Base-by-base conservation (phyloP, 2,797 vertebrate species). In the Calcarius lapponicus region DNA sequence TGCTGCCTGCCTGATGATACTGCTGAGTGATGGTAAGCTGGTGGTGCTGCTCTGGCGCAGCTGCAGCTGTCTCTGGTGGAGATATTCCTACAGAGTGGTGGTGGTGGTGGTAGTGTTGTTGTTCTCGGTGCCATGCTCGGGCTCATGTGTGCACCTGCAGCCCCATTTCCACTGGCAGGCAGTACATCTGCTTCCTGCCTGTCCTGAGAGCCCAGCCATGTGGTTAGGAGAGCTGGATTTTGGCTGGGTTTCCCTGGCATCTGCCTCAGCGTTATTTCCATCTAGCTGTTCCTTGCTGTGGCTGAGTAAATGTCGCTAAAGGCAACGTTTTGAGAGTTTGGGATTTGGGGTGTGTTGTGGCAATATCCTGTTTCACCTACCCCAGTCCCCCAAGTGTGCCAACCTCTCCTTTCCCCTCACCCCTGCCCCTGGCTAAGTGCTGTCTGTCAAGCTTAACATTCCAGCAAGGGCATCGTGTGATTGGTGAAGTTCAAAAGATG, bases 61-160 rank as follows among this genome's bases (percentile, higher is more conserved):
- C 74, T 65, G 65, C 36, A 13, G 19, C 22, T 5, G 18, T 25
- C 42, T 7, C 32, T 18, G 53, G 40, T 10, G 51, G 18, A 32
- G 45, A 10, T 20, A 11, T 15, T 51, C 53, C 11, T 21, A 11
- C 14, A 18, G 17, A 10, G 29, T 1, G 11, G 8, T 42, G 62
- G 32, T 40, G 31, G 14, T 50, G 21, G 10, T 51, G 25, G 9
- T 50, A 24, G 8, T 51, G 22, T 4, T 31, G 31, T 0, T 56
- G 54, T 24, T 80, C 61, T 42, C 57, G 38, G 79, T 5, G 74
- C 56, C 14, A 19, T 0, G 0, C 18, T 31, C 0, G 0, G 56
- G 78, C 48, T 88, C 40, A 7, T 1, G 3, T 40, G n/a, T 1
- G 4, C 65, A n/a, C n/a, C 85, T 54, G 54, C 50, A 86, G 54